These are phyloP conservation scores for Eclectus roratus DNA, from an alignment of 2,113 vertebrate genomes.

Conservation along the genomic window DNA sequence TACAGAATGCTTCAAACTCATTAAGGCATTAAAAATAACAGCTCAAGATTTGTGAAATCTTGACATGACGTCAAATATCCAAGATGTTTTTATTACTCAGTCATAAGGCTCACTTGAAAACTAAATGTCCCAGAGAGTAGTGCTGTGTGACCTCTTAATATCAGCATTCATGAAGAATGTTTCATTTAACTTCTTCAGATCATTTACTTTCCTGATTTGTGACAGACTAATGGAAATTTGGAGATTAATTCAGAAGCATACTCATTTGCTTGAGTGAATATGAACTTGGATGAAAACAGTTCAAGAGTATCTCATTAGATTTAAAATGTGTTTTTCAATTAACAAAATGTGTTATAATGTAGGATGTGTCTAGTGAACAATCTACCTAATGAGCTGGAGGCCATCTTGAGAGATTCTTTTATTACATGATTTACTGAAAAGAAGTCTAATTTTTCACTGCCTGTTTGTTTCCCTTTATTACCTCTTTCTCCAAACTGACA, in stretches of 20 bases:
- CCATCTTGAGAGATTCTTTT: background rate
- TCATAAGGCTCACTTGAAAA: background rate
- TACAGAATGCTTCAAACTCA: background rate
- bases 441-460: background rate
- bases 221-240: constrained; percentile 28
- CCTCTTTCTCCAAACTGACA: background rate
- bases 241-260: constrained; percentile 18
- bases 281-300: constrained; percentile 19
- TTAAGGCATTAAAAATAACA: background rate
- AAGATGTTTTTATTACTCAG: background rate
- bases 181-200: constrained; percentile 42
- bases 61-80: constrained; percentile 33
- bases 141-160: constrained; percentile 30
- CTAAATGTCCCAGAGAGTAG: background rate
- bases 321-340: constrained; percentile 33
- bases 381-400: background rate
- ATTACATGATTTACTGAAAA: background rate
- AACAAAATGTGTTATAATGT: constrained; percentile 41
- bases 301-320: constrained; percentile 4
- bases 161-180: background rate
- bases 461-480: background rate
- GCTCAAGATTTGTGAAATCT: background rate
- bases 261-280: constrained; percentile 31
- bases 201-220: constrained; percentile 46
- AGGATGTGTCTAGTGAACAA: constrained; percentile 4